These are phyloP conservation scores for Caenorhabditis remanei DNA, from an alignment of 1,140 invertebrate genomes.

Conservation along the genomic window DNA sequence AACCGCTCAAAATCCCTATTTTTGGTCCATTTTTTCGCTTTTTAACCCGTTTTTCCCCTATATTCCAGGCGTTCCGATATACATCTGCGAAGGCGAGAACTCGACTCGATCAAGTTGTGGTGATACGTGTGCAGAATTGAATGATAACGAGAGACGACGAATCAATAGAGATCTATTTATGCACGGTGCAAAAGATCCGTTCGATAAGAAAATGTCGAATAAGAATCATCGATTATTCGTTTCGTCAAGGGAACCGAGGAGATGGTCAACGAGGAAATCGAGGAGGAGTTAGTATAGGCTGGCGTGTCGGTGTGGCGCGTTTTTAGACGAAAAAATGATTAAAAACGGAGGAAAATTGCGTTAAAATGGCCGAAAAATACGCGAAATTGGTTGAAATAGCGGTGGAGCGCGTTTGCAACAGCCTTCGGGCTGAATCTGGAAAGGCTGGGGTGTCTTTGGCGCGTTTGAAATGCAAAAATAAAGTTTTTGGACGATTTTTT, in stretches of 20 bases:
- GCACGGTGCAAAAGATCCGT: slow-evolving; percentile 8
- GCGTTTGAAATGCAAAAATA: too few relatives aligned
- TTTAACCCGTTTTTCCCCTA: not conserved
- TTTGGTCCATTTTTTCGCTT: too few relatives aligned
- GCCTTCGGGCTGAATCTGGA: too few relatives aligned
- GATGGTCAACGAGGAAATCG: slow-evolving; percentile 24
- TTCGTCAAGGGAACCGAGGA: slow-evolving; percentile 17
- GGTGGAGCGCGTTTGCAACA: too few relatives aligned
- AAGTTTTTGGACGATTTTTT: too few relatives aligned
- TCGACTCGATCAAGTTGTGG: not conserved
- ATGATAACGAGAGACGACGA: not conserved
- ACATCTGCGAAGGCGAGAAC: not conserved
- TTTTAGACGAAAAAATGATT: too few relatives aligned
- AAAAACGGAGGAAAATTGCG: too few relatives aligned
- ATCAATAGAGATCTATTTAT: slow-evolving; percentile 41
- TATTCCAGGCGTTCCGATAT: slow-evolving; percentile 17
- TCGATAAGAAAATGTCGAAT: not conserved
- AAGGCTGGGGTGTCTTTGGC: too few relatives aligned
- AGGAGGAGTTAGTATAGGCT: slow-evolving; percentile 1
- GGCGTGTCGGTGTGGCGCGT: too few relatives aligned
- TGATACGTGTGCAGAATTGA: slow-evolving; percentile 16
- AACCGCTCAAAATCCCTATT: too few relatives aligned
- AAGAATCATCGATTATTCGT: slow-evolving; percentile 46
- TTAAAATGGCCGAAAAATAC: too few relatives aligned
- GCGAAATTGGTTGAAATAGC: too few relatives aligned